phyloP scores from a whole-genome alignment of 92 coral and sea anemone genomes.

The Micromussa lordhowensis region DNA sequence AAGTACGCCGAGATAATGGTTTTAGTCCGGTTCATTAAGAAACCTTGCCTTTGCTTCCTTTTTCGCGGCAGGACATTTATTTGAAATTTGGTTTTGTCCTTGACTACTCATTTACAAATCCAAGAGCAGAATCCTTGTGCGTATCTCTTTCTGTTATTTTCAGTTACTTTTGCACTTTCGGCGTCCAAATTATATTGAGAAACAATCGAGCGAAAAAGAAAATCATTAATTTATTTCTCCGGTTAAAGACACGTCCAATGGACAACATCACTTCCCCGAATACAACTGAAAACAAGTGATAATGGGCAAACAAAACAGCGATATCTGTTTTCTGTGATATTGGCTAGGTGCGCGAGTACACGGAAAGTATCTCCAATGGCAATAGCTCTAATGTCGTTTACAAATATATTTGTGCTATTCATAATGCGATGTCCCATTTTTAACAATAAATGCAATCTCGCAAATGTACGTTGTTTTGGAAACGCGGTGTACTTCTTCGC shows the following conservation, averaged over 20 bases:
- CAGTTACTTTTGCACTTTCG: not conserved
- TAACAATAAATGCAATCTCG: not conserved
- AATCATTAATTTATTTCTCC: not conserved
- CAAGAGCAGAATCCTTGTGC: not conserved
- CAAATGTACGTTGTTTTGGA: conserved; percentile 3
- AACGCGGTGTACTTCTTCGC: not conserved
- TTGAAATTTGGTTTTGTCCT: not conserved
- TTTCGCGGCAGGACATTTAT: not conserved
- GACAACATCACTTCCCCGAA: not conserved
- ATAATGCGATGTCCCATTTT: not conserved
- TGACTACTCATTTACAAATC: not conserved
- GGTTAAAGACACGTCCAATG: conserved; percentile 14
- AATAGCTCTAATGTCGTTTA: not conserved
- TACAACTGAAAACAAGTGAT: conserved; percentile 18
- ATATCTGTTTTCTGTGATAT: conserved; percentile 11
- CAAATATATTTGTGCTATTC: not conserved
- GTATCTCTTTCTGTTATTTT: not conserved
- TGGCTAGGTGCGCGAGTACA: conserved; percentile 3
- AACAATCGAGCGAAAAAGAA: not conserved
- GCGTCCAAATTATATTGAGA: not conserved
- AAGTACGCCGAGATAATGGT: conserved; percentile 20
- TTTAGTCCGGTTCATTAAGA: not conserved
- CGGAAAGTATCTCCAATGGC: conserved; percentile 6
- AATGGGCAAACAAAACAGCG: conserved; percentile 31
- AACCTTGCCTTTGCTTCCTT: conserved; percentile 1